A percentile compares a stretch with the other conserved stretches of the same genome.
Conservation (phyloP, 2,797 vertebrate species). For the Xiphorhynchus erythropygius region DNA sequence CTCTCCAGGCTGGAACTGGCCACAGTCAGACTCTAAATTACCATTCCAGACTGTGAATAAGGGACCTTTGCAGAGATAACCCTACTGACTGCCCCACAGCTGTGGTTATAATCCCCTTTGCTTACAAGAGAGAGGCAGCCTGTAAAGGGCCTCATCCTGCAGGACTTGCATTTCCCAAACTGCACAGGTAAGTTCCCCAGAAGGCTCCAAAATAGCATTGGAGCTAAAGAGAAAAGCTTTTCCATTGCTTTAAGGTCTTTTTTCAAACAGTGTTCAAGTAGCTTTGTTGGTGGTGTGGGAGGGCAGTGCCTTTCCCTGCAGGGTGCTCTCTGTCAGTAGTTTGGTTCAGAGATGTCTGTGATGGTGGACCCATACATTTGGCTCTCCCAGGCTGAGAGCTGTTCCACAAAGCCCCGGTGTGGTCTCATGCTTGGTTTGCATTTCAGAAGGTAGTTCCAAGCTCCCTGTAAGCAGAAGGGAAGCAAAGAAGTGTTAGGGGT, state of each 20-base stretch:
- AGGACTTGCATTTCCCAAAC: neutral
- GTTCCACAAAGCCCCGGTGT: constrained; percentile 81
- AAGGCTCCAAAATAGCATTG: neutral
- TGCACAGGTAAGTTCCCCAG: neutral
- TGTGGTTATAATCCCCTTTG: neutral
- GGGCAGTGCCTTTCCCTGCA: neutral
- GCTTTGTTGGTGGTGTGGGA: neutral
- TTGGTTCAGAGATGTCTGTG: constrained; percentile 76
- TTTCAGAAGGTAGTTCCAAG: constrained; percentile 80
- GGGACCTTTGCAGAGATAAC: neutral
- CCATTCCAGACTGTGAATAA: neutral
- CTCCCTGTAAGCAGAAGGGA: constrained; percentile 73
- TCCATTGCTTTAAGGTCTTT: neutral
- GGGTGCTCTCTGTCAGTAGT: constrained; percentile 66
- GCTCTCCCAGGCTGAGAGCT: constrained; percentile 88
- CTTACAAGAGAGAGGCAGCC: neutral
- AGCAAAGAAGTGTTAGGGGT: neutral
- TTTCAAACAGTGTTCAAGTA: neutral
- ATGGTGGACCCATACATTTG: constrained; percentile 22
- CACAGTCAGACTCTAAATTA: neutral
- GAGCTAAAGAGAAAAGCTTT: neutral
- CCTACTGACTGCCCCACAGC: neutral
- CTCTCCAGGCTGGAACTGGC: accelerated
- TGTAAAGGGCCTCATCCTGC: neutral
- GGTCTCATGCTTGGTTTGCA: constrained; percentile 84